Percentiles rank a stretch among this genome's conserved stretches.
These are phyloP conservation scores for Drosophila subsilvestris DNA, from an alignment of 2,888 invertebrate species.

Conservation along the genomic window DNA sequence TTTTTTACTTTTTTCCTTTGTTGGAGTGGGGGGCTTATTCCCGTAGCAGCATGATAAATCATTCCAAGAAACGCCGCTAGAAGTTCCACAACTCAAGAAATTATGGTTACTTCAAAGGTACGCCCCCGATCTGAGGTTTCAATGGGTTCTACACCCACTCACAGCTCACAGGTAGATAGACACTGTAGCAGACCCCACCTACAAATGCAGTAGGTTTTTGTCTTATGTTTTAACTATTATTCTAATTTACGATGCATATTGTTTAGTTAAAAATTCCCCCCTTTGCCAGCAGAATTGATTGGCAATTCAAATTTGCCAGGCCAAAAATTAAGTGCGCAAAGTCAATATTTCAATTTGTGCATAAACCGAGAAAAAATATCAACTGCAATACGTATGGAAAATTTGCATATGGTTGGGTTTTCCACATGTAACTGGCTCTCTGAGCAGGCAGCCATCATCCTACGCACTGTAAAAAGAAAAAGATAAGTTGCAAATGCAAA, in stretches of 20 bases:
- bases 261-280: constrained; percentile 31
- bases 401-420: constrained; percentile 63
- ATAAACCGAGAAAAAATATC: constrained; percentile 33
- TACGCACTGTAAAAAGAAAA: constrained; percentile 29
- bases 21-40: constrained; percentile 20
- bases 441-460: constrained; percentile 14
- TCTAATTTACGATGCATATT: constrained; percentile 75
- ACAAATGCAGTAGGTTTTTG: constrained; percentile 36
- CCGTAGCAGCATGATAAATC: constrained; percentile 57
- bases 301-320: constrained; percentile 74
- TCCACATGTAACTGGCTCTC: constrained; percentile 33
- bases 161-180: constrained; percentile 28
- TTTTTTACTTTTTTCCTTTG: constrained; percentile 1
- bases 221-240: constrained; percentile 56
- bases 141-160: constrained; percentile 47
- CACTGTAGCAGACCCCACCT: constrained; percentile 1
- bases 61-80: constrained; percentile 44
- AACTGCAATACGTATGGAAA: constrained; percentile 40
- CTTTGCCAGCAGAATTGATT: constrained; percentile 53
- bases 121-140: constrained; percentile 49
- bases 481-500: constrained; percentile 17
- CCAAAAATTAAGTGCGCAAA: constrained; percentile 77
- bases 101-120: constrained; percentile 44
- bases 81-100: constrained; percentile 49
- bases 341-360: constrained; percentile 76